Evolutionary conservation across 2,797 vertebrate species (phyloP).

Genomic region (Semotilus atromaculatus): DNA sequence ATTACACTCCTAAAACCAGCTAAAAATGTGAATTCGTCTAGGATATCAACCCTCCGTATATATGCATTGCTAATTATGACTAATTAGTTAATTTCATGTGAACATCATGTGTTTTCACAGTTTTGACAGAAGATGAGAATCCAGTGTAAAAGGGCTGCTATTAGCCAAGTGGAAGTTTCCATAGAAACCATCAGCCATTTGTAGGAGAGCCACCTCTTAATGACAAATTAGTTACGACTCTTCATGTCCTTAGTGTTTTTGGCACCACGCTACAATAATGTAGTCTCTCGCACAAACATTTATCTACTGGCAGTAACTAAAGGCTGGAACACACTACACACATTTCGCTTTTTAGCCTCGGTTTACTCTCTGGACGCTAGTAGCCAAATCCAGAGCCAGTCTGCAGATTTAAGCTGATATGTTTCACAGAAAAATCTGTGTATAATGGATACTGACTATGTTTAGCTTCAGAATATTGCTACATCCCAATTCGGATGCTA

Average conservation of each 20-base stretch:
- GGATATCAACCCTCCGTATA: background rate
- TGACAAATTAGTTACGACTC: background rate
- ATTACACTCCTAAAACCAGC: background rate
- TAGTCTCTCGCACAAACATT: background rate
- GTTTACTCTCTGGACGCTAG: background rate
- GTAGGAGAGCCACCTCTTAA: constrained; percentile 18
- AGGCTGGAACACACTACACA: constrained; percentile 4
- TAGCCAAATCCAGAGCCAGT: background rate
- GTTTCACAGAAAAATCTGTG: background rate
- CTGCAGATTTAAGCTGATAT: background rate
- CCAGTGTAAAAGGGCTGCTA: constrained; percentile 50
- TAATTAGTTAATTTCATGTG: constrained; percentile 28
- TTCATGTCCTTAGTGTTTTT: constrained; percentile 18
- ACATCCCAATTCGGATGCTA: background rate
- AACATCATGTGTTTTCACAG: constrained; percentile 51
- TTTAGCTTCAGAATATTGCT: background rate
- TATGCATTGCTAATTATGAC: constrained; percentile 28
- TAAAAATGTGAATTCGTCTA: background rate
- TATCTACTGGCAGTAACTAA: background rate
- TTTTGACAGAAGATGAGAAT: constrained; percentile 43
- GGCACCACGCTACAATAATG: constrained; percentile 8
- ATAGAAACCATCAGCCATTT: constrained; percentile 47
- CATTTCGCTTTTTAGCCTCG: background rate
- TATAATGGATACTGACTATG: background rate
- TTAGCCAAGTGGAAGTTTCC: constrained; percentile 47